These are phyloP conservation scores for Threskiornis aethiopicus DNA, from an alignment of 2,797 vertebrate species.

Conservation along the genomic window DNA sequence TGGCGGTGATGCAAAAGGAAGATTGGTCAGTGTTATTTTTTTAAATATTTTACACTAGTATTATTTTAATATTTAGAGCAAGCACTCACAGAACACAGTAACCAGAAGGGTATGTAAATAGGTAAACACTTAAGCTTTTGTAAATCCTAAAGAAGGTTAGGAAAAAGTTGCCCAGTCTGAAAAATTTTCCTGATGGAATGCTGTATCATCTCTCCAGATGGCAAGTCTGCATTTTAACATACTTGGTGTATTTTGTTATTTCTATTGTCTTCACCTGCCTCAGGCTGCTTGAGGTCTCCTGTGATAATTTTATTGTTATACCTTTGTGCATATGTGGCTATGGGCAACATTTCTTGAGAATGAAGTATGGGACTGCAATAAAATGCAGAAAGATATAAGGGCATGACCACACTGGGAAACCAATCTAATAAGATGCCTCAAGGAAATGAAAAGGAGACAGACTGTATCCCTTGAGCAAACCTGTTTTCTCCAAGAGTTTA, in stretches of 20 bases:
- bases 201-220: not conserved
- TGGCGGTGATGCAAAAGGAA: not conserved
- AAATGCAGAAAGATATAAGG: conserved; percentile 53
- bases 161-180: conserved; percentile 16
- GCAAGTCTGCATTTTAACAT: conserved; percentile 55
- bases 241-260: conserved; percentile 32
- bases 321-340: conserved; percentile 46
- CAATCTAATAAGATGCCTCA: conserved; percentile 58
- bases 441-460: conserved; percentile 57
- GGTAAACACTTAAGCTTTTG: not conserved
- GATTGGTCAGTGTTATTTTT: not conserved
- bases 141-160: not conserved
- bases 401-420: conserved; percentile 45
- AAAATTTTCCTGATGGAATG: conserved; percentile 45
- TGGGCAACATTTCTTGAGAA: conserved; percentile 62
- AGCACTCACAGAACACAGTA: not conserved
- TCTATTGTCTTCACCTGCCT: conserved; percentile 47
- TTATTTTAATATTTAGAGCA: not conserved
- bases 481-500: conserved; percentile 30
- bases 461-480: conserved; percentile 16
- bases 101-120: not conserved
- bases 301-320: conserved; percentile 64
- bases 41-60: not conserved
- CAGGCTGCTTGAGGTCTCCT: conserved; percentile 54
- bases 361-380: conserved; percentile 50